phyloP scores from a whole-genome alignment of 1,140 invertebrate genomes.

The Leptopilina boulardi region DNA sequence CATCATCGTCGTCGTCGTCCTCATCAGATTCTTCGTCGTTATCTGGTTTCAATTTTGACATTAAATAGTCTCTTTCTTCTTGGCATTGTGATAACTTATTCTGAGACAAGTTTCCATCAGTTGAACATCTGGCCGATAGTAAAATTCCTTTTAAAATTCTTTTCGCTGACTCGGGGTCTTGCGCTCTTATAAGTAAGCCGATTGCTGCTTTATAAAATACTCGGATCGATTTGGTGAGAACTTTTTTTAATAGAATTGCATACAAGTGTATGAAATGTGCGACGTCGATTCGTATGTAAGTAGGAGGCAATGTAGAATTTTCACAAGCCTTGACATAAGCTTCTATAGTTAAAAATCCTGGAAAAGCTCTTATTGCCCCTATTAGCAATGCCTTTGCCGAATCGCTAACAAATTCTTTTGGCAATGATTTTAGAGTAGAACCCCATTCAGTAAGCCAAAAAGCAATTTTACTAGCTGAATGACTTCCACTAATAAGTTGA shows the following conservation, averaged over 20 bases:
- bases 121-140: background rate
- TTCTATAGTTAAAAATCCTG: constrained; percentile 11
- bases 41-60: background rate
- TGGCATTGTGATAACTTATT: background rate
- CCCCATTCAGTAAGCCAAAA: constrained; percentile 34
- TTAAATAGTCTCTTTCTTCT: background rate
- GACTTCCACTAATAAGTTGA: constrained; percentile 32
- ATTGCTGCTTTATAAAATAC: constrained; percentile 36
- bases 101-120: background rate
- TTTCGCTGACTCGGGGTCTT: background rate
- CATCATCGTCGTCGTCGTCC: background rate
- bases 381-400: constrained; percentile 34
- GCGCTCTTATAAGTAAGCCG: constrained; percentile 10
- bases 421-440: background rate
- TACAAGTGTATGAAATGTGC: background rate
- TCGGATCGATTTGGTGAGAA: background rate
- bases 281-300: background rate
- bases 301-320: background rate
- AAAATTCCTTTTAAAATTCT: background rate
- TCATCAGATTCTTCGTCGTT: background rate
- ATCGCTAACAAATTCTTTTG: constrained; percentile 39
- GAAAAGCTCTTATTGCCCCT: constrained; percentile 31
- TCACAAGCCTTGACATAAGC: constrained; percentile 1
- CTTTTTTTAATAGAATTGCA: background rate
- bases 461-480: constrained; percentile 3